Evolutionary conservation across 2,888 invertebrate species (phyloP).

Genomic region (Caenorhabditis doughertyi): DNA sequence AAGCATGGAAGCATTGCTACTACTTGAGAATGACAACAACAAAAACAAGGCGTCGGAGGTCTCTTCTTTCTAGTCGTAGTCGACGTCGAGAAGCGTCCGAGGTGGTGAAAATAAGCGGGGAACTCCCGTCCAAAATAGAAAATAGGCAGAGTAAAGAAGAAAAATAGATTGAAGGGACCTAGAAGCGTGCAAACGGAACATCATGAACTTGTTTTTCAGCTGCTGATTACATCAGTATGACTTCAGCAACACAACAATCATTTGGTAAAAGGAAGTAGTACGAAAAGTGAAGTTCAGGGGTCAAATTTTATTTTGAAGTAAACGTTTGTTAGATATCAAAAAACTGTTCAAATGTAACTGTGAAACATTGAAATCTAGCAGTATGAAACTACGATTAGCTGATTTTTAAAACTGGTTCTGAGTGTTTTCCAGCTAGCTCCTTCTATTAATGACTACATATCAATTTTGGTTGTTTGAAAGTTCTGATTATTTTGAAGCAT

Average conservation of each 20-base stretch:
- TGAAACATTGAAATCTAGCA: no score
- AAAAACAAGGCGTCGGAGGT: conserved; percentile 55
- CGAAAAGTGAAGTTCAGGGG: not conserved
- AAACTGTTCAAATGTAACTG: no score
- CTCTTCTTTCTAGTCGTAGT: conserved; percentile 30
- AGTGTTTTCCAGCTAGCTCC: no score
- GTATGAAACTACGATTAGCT: no score
- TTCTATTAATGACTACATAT: no score
- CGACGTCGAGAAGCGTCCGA: conserved; percentile 29
- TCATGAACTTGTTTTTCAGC: conserved; percentile 31
- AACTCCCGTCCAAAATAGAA: conserved; percentile 20
- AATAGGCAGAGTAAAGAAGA: not conserved
- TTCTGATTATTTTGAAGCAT: no score
- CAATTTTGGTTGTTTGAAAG: no score
- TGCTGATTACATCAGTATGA: not conserved
- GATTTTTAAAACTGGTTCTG: no score
- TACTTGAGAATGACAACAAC: conserved; percentile 64
- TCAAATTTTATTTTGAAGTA: no score
- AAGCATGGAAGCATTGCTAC: conserved; percentile 61
- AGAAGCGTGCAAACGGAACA: conserved; percentile 25
- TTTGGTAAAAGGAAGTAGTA: not conserved
- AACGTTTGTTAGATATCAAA: no score
- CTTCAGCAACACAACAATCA: not conserved
- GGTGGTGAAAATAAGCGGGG: conserved; percentile 24
- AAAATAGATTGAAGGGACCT: conserved; percentile 32